phyloP scores from a whole-genome alignment of 2,888 invertebrate genomes.

The Conchocele bisecta region DNA sequence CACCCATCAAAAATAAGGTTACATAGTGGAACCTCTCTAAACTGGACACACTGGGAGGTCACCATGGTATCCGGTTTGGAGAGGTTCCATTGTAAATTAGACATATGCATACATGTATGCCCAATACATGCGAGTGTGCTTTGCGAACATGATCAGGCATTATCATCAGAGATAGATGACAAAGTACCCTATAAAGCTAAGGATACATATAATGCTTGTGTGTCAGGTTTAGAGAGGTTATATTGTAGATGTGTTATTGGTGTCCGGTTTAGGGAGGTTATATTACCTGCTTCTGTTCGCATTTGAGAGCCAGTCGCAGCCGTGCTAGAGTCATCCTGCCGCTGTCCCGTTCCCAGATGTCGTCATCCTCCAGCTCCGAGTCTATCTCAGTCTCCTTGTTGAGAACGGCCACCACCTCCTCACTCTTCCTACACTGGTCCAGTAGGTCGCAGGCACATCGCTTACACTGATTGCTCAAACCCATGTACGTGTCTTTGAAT shows the following conservation, averaged over 20 bases:
- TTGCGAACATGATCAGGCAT: too few species aligned
- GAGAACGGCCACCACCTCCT: slow-evolving; percentile 85
- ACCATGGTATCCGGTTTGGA: too few species aligned
- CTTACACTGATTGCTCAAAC: slow-evolving; percentile 84
- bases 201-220: too few species aligned
- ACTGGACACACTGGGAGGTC: too few species aligned
- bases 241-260: background rate
- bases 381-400: slow-evolving; percentile 82
- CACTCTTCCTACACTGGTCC: slow-evolving; percentile 85
- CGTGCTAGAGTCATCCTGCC: slow-evolving; percentile 82
- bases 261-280: background rate
- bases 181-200: too few species aligned
- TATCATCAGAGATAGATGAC: too few species aligned
- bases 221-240: background rate
- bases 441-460: slow-evolving; percentile 85
- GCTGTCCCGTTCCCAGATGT: slow-evolving; percentile 56
- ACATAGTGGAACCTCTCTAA: too few species aligned
- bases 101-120: too few species aligned
- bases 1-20: too few species aligned
- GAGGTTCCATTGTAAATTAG: too few species aligned
- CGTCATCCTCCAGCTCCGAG: slow-evolving; percentile 78
- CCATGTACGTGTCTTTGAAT: slow-evolving; percentile 84
- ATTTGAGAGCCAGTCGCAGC: slow-evolving; percentile 85
- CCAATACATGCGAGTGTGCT: too few species aligned
- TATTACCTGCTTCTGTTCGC: slow-evolving; percentile 85